These are phyloP conservation scores for Erpobdella octoculata DNA, from an alignment of 2,888 invertebrate species.

Conservation along the genomic window DNA sequence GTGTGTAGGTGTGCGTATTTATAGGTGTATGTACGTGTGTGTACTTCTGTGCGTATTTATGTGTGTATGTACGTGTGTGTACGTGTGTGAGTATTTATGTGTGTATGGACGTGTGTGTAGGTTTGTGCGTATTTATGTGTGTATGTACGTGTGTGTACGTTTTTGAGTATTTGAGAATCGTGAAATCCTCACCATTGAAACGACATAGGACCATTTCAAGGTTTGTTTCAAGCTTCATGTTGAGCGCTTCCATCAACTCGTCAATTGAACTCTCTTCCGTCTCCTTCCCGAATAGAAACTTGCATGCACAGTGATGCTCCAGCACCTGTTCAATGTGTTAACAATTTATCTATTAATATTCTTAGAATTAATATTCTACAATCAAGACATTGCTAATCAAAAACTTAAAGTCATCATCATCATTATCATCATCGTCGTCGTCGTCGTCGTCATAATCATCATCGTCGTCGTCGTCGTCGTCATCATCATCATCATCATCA, in stretches of 20 bases:
- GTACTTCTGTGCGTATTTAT: too few relatives aligned
- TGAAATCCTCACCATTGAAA: background rate
- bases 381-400: too few relatives aligned
- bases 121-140: too few relatives aligned
- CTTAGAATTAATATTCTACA: background rate
- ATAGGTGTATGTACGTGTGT: too few relatives aligned
- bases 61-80: too few relatives aligned
- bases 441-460: background rate
- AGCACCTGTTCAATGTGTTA: background rate
- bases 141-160: too few relatives aligned
- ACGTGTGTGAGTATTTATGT: too few relatives aligned
- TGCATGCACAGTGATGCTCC: background rate
- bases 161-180: too few relatives aligned
- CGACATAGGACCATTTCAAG: background rate
- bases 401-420: background rate
- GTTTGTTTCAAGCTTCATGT: background rate
- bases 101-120: too few relatives aligned
- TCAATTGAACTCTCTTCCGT: background rate
- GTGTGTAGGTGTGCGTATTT: too few relatives aligned
- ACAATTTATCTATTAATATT: background rate
- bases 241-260: background rate
- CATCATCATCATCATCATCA: slow-evolving; percentile 23
- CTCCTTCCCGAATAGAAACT: background rate
- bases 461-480: background rate
- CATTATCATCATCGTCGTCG: background rate